Evolutionary conservation across 2,888 invertebrate species (phyloP).

Genomic region (Parasteatoda lunata): DNA sequence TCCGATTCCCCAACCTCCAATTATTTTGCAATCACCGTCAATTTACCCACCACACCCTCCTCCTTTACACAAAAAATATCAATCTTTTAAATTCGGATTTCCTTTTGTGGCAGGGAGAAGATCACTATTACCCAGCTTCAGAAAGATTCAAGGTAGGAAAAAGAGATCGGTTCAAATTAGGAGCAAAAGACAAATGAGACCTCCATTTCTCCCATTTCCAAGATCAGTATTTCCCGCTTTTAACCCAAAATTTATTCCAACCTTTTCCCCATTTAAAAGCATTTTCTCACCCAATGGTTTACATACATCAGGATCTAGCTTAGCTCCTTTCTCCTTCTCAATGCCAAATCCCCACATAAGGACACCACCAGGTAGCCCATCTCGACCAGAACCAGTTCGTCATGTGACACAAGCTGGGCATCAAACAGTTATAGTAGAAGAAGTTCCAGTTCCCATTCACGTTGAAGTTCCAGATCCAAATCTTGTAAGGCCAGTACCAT

Average conservation of each 20-base stretch:
- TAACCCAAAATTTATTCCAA: slow-evolving; percentile 56
- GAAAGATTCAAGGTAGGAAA: slow-evolving; percentile 15
- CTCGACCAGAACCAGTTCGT: slow-evolving; percentile 53
- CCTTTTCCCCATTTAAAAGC: slow-evolving; percentile 47
- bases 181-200: slow-evolving; percentile 38
- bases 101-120: slow-evolving; percentile 22
- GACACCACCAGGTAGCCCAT: slow-evolving; percentile 6
- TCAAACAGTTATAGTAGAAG: slow-evolving; percentile 64
- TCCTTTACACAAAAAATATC: slow-evolving; percentile 24
- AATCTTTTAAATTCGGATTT: slow-evolving; percentile 39
- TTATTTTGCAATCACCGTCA: slow-evolving; percentile 50
- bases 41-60: slow-evolving; percentile 63
- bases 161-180: slow-evolving; percentile 40
- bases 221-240: slow-evolving; percentile 41
- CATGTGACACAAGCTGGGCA: slow-evolving; percentile 44
- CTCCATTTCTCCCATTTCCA: slow-evolving; percentile 45
- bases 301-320: slow-evolving; percentile 26
- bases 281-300: slow-evolving; percentile 28
- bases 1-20: slow-evolving; percentile 3
- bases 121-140: neutral
- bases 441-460: slow-evolving; percentile 59
- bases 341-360: neutral
- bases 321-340: slow-evolving; percentile 43
- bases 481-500: slow-evolving; percentile 29
- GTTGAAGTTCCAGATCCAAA: slow-evolving; percentile 51